These are phyloP conservation scores for Drosophila rufa DNA, from an alignment of 1,140 invertebrate species.

Conservation along the genomic window DNA sequence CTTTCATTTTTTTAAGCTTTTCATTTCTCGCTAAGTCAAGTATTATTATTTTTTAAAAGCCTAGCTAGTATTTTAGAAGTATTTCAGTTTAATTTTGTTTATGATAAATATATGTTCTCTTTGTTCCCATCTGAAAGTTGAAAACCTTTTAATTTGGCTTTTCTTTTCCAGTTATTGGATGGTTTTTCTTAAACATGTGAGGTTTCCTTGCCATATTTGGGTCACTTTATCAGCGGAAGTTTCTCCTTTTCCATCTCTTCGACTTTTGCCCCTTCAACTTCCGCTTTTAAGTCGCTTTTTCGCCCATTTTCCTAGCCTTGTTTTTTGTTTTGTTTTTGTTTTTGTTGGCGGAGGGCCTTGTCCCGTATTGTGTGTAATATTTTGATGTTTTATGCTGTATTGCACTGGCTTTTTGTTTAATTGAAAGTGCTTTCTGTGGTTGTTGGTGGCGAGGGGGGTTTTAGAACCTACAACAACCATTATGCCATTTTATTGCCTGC, in stretches of 20 bases:
- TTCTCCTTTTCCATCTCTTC: conserved; percentile 23
- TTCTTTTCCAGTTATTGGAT: neutral
- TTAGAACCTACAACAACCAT: conserved; percentile 42
- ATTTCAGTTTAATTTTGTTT: neutral
- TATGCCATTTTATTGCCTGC: conserved; percentile 45
- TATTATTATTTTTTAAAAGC: neutral
- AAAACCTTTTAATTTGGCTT: neutral
- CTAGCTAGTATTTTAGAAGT: neutral
- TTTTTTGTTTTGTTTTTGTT: neutral
- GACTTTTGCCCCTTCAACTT: conserved; percentile 25
- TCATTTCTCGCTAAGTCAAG: neutral
- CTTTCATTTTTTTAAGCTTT: neutral
- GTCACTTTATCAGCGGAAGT: conserved; percentile 44
- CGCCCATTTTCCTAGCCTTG: conserved; percentile 1
- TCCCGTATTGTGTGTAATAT: conserved; percentile 3
- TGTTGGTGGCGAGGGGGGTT: neutral
- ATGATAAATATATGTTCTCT: no score
- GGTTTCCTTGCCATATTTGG: conserved; percentile 35
- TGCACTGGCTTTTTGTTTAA: conserved; percentile 19
- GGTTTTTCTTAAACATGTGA: conserved; percentile 16
- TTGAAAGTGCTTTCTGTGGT: conserved; percentile 21
- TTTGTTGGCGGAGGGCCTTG: neutral
- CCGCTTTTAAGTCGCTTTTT: conserved; percentile 4
- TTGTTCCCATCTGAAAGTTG: no score
- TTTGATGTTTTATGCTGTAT: conserved; percentile 1